These are phyloP conservation scores for Pterocles gutturalis DNA, from an alignment of 2,113 vertebrate genomes.

Conservation along the genomic window DNA sequence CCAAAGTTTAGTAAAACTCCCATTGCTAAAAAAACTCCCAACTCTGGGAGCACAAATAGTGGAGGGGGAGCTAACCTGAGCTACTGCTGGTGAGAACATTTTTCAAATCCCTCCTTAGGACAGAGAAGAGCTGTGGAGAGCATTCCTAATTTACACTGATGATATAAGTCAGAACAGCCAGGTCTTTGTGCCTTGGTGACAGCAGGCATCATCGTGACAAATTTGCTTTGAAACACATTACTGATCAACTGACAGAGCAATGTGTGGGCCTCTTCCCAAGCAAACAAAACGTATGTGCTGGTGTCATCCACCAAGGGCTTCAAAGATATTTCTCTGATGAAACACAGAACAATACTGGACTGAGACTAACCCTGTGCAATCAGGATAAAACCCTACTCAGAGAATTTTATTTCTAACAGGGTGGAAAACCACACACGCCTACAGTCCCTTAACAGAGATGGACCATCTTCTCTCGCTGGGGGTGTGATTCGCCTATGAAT, in stretches of 20 bases:
- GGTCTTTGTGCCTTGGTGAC: neutral
- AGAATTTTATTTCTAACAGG: neutral
- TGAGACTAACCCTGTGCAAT: neutral
- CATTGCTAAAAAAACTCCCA: neutral
- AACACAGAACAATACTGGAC: neutral
- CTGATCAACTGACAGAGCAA: neutral
- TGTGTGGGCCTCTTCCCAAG: neutral
- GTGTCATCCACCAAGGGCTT: neutral
- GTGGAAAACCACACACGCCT: neutral
- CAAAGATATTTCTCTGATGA: neutral
- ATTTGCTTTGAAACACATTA: neutral
- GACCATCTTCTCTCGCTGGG: neutral
- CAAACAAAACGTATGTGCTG: accelerated
- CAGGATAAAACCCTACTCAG: neutral
- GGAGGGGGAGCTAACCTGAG: neutral
- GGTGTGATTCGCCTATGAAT: neutral
- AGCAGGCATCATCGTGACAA: neutral
- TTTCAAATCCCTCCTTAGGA: neutral
- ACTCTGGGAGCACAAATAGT: neutral
- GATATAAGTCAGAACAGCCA: neutral
- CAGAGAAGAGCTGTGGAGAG: neutral
- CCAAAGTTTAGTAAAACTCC: neutral
- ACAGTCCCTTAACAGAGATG: neutral
- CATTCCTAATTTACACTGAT: neutral
- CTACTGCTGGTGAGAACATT: neutral